Conservation (phyloP, 2,113 vertebrate genomes). For the Poecile atricapillus region DNA sequence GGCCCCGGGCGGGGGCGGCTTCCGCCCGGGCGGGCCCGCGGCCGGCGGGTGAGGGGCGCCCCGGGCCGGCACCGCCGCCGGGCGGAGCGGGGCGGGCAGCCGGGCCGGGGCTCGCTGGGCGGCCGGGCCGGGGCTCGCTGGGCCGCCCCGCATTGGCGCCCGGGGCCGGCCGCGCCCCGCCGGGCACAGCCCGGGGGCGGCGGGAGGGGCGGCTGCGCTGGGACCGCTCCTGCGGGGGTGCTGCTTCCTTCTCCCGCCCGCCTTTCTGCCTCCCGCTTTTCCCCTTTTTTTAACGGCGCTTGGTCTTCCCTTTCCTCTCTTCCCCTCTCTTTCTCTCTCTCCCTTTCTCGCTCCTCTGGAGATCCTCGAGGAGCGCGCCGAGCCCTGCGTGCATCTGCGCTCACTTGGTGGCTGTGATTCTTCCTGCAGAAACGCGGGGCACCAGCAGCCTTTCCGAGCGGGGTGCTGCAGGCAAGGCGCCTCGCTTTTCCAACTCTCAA, state of each 20-base stretch:
- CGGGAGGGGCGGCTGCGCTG: background rate
- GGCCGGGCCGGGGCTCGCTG: too few species aligned
- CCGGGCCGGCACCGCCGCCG: too few species aligned
- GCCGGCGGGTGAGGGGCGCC: too few species aligned
- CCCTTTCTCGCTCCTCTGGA: background rate
- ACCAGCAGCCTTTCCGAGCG: background rate
- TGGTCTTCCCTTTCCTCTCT: fast-evolving
- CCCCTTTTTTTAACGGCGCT: too few species aligned
- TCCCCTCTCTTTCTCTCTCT: fast-evolving
- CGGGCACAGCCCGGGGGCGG: background rate
- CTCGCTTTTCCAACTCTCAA: background rate
- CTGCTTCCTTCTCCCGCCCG: background rate
- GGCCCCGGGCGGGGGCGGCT: too few species aligned
- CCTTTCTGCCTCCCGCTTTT: fast-evolving
- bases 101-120: too few species aligned
- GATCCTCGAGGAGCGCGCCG: background rate
- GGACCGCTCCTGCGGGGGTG: background rate
- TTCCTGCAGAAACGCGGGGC: background rate
- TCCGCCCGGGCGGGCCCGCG: too few species aligned
- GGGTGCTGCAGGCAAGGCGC: background rate
- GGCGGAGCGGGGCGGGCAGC: too few species aligned
- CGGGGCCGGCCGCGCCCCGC: background rate
- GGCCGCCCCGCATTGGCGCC: too few species aligned
- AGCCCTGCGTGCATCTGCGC: background rate
- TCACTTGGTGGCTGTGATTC: background rate